Base-by-base conservation (phyloP, 2,797 vertebrate species). In the Ptychobarbus kaznakovi region DNA sequence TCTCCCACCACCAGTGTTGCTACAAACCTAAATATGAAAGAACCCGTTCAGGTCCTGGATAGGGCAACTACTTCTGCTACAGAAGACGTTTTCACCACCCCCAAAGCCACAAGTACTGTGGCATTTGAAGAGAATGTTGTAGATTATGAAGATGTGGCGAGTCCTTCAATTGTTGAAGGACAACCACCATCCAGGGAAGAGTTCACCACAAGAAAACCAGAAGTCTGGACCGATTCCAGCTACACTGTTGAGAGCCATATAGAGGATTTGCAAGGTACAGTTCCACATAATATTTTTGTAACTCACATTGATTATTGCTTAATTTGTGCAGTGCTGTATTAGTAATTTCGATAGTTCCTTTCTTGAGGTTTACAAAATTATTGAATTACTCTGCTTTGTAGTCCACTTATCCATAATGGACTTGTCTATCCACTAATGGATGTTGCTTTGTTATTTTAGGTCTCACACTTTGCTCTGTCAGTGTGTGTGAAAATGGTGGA, bases 401-500 rank as follows among this genome's bases (percentile, higher is more conserved):
- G 22, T 75, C 32, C 13, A 79, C 46, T 32, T n/a, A 40, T 20
- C 74, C 46, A 40, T 61, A 15, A 28, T 53, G 20, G 18, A 69
- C 49, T 38, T 35, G 20, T 68, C 28, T 22, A 51, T 56, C 40
- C 35, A 44, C 38, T 79, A 49, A 78, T 40, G 9, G 22, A 28
- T 25, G 6, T 28, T 35, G 58, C 10, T 42, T 75, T 87, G 22
- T 61, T 65, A 40, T 87, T 85, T 66, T 73, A 89, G 90, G 56
- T 74, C 25, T 80, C 32, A 53, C 44, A 38, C 25, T 83, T 44
- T 90, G 90, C 53, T 61, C 73, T 38, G 82, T 86, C 28, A 85
- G 1, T 90, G 82, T 88, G 0, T 99, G 98, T 92, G 94, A 93
- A 65, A 96, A 97, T 1, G 96, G 96, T 89, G 98, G 96, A 20